These are phyloP conservation scores for Drosophila saltans DNA, from an alignment of 1,140 invertebrate genomes.

Conservation along the genomic window DNA sequence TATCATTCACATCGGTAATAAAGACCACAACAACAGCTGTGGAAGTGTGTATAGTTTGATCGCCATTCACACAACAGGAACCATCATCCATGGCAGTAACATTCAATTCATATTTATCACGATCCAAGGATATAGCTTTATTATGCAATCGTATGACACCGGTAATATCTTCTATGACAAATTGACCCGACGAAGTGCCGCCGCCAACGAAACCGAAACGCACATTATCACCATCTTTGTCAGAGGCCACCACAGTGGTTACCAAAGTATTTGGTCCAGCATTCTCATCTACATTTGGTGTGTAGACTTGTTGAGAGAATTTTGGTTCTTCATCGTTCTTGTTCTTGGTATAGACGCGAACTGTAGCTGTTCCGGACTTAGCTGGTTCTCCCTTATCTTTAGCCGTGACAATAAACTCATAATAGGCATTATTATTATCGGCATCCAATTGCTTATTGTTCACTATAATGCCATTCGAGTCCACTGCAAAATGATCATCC, in stretches of 20 bases:
- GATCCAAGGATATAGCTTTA: constrained; percentile 92
- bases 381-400: constrained; percentile 96
- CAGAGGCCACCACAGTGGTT: constrained; percentile 96
- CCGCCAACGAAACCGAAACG: constrained; percentile 96
- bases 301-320: constrained; percentile 98
- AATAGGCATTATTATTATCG: constrained; percentile 98
- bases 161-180: constrained; percentile 97
- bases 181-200: constrained; percentile 94
- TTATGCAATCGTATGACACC: constrained; percentile 95
- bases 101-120: constrained; percentile 96
- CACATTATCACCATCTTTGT: constrained; percentile 97
- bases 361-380: constrained; percentile 95
- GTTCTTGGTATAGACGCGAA: constrained; percentile 97
- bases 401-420: constrained; percentile 95
- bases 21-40: constrained; percentile 98
- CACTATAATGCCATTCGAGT: constrained; percentile 94
- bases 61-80: constrained; percentile 94
- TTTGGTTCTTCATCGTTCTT: constrained; percentile 98
- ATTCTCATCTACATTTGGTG: constrained; percentile 97
- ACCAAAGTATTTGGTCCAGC: constrained; percentile 96
- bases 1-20: constrained; percentile 98
- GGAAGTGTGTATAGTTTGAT: constrained; percentile 93
- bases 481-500: constrained; percentile 96
- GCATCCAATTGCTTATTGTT: constrained; percentile 97
- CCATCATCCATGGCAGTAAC: constrained; percentile 97